Evolutionary conservation across 2,797 vertebrate genomes (phyloP).

Genomic region (Platyrinchus mystaceus): DNA sequence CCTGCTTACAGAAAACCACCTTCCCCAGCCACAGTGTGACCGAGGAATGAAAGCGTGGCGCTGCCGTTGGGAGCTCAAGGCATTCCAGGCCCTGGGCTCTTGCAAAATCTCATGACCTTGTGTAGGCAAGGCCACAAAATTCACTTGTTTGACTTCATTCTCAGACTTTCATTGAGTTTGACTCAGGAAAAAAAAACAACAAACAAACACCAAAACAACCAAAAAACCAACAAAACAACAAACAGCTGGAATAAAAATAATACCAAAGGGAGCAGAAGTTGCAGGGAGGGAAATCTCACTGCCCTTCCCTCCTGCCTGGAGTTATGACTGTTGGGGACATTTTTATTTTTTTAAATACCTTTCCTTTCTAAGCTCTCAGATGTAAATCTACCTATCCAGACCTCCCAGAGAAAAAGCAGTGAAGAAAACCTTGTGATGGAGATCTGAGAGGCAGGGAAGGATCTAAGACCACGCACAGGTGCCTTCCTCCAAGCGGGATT

Average conservation of each 20-base stretch:
- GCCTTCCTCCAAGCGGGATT: neutral
- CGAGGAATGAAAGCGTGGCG: neutral
- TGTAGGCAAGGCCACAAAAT: constrained; percentile 24
- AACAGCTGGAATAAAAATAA: neutral
- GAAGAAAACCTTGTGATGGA: neutral
- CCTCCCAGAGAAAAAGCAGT: neutral
- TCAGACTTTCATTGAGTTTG: constrained; percentile 23
- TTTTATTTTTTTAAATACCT: neutral
- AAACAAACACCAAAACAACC: neutral
- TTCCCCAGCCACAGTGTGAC: neutral
- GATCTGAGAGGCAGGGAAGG: neutral
- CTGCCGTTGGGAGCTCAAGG: neutral
- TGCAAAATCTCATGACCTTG: constrained; percentile 50
- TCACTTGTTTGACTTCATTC: constrained; percentile 58
- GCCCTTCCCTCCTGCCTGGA: neutral
- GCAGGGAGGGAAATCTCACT: neutral
- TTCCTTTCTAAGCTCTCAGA: neutral
- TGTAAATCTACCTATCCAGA: neutral
- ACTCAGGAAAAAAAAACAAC: neutral
- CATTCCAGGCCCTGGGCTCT: neutral
- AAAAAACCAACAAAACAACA: neutral
- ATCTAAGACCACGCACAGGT: neutral
- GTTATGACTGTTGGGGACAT: neutral
- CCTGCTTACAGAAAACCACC: neutral
- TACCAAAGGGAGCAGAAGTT: neutral